Evolutionary conservation across 1,140 invertebrate species (phyloP), one percentile per base, ranked within the genome.

Genomic region (Macrobrachium rosenbergii): DNA sequence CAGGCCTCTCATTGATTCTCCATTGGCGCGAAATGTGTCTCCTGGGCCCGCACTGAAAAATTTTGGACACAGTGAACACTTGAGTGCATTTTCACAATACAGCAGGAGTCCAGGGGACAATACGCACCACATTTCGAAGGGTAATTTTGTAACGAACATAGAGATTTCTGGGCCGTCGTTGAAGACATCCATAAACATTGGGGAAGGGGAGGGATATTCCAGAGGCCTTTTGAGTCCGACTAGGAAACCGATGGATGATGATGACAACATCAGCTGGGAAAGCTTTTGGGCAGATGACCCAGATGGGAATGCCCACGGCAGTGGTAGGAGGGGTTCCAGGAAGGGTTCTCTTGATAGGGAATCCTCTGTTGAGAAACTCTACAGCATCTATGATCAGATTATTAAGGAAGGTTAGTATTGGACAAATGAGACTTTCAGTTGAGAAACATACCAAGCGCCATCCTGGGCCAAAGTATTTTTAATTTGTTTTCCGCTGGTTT

Each of bases 321-420:
- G 60, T 16, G 2, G 0, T 62, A 64, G n/a, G 58, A 69, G 12
- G 37, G 62, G 10, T 63, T 23, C 10, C 17, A 12, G n/a, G n/a
- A 60, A 17, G 21, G 19, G 43, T 17, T 45, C 17, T 28, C 64
- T 85, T 19, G 52, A 79, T 6, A 45, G 52, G 52, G 23, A 75
- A 7, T 85, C 83, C 16, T 77, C 73, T 23, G 83, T 85, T 16
- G 83, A 85, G 76, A 85, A 85, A 67, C 75, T 85, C 7, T 85
- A 85, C 75, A 23, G 62, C 83, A 85, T 85, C 60, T 85, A 85
- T 59, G 83, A 85, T 76, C 83, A 85, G 75, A 85, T 85, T 76
- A 85, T 85, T 43, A 85, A 85, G 60, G 83, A 85, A 85, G 83
- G 83, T 85, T 60, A 82, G n/a, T 45, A 43, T n/a, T 67, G 17